Base-by-base conservation (phyloP, 2,888 invertebrate species). In the Cyrtodaria siliqua region DNA sequence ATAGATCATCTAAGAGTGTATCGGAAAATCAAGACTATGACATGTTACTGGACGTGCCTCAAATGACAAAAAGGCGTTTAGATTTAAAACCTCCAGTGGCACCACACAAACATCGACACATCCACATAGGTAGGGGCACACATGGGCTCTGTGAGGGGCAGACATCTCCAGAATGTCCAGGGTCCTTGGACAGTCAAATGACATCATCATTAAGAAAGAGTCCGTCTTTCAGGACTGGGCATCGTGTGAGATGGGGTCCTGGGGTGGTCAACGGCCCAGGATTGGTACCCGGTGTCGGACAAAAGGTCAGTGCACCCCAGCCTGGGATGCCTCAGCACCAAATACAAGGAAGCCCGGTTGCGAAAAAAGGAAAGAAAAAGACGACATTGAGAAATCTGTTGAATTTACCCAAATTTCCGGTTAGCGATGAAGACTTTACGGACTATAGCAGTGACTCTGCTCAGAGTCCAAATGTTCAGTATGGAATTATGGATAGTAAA, bases 221-320 rank as follows among this genome's bases (percentile, higher is more conserved):
- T 49, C 79, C 79, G 24, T 76, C 76, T 26, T 63, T 72, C 24
- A 62, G 68, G 47, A 68, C 63, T 55, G 72, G 76, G 6, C 79
- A 80, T 60, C 79, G 66, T 73, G 79, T 80, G 4, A 60, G 76
- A 49, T 80, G 79, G 79, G 79, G 67, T 14, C 79, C 79, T 26
- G 75, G 67, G 9, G 79, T 80, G 14, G 66, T 56, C 29, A 76
- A 69, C 27, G 72, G 75, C 44, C 33, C 33, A 33, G 33, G 33
- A 33, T 4, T 33, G 33, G 33, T 33, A 4, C 4, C 6, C 12
- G 4, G 6, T 8, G 33, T 12, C 4, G 6, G 12, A 33, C 33
- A 33, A 33, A 47, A 63, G 4, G 63, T 67, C n/a, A 50, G 49
- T n/a, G 33, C 27, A 14, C 23, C 33, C 16, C 33, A 24, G 14